Evolutionary conservation across 2,113 vertebrate genomes (phyloP).

Genomic region (Crocuta crocuta): DNA sequence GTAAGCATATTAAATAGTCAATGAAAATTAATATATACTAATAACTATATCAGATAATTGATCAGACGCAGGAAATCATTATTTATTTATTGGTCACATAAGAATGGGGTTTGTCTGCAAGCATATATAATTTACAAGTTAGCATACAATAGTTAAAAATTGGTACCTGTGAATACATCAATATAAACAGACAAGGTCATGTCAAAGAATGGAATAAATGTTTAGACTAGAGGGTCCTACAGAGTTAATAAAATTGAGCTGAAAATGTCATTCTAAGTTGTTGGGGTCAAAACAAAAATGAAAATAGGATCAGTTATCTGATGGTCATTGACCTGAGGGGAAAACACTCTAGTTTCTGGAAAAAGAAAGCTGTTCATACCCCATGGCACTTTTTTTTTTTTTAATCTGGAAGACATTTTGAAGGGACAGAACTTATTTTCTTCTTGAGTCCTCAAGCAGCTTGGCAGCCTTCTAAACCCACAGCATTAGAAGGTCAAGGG

Average conservation of each 20-base stretch:
- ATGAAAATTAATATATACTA: neutral
- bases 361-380: neutral
- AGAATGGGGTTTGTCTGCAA: neutral
- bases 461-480: slow-evolving; percentile 22
- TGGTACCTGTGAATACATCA: neutral
- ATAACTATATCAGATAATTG: neutral
- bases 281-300: neutral
- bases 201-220: slow-evolving; percentile 52
- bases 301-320: slow-evolving; percentile 7
- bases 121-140: neutral
- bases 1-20: neutral
- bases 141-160: slow-evolving; percentile 6
- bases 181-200: slow-evolving; percentile 3
- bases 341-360: neutral
- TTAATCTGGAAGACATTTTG: neutral
- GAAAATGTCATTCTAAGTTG: slow-evolving; percentile 3
- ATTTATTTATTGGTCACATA: neutral
- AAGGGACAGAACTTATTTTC: slow-evolving; percentile 1
- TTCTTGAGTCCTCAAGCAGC: neutral
- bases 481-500: neutral
- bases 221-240: neutral
- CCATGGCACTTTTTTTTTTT: neutral
- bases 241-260: slow-evolving; percentile 47
- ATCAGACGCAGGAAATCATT: neutral
- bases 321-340: neutral